Percentiles rank a stretch among this genome's conserved stretches.
Evolutionary conservation across 2,797 vertebrate species (phyloP).

Genomic region (Margarornis squamiger): DNA sequence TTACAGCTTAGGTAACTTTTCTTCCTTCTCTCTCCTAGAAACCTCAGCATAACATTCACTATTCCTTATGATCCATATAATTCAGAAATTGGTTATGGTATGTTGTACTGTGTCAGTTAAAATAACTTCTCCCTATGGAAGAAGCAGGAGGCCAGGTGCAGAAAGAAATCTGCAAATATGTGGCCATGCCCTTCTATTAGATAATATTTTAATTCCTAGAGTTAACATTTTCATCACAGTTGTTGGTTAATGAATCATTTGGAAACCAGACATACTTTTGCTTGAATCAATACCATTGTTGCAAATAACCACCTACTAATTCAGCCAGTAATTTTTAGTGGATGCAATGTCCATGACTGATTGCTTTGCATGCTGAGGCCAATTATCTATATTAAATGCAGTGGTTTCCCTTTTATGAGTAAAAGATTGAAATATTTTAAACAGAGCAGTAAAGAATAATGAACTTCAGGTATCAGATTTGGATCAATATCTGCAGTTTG

Average conservation of each 20-base stretch:
- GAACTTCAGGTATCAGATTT: neutral
- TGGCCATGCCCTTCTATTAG: neutral
- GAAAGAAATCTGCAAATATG: neutral
- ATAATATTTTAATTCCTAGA: neutral
- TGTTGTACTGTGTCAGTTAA: neutral
- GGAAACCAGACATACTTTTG: neutral
- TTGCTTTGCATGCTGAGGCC: neutral
- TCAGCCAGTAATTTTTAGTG: neutral
- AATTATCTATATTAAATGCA: neutral
- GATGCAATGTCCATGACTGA: neutral
- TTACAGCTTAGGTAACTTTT: neutral
- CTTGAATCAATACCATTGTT: neutral
- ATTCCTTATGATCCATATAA: neutral
- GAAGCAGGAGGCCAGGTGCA: neutral
- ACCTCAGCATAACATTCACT: neutral
- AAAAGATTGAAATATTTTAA: neutral
- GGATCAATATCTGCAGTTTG: neutral
- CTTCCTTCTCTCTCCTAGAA: neutral
- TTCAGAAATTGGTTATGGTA: neutral
- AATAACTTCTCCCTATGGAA: neutral
- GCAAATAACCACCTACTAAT: constrained; percentile 12
- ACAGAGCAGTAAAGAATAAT: neutral
- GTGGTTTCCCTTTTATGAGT: neutral
- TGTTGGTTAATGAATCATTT: neutral
- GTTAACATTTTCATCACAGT: neutral